A percentile compares a stretch with the other conserved stretches of the same genome.
phyloP scores from a whole-genome alignment of 2,888 invertebrate species.

The Meganola albula region DNA sequence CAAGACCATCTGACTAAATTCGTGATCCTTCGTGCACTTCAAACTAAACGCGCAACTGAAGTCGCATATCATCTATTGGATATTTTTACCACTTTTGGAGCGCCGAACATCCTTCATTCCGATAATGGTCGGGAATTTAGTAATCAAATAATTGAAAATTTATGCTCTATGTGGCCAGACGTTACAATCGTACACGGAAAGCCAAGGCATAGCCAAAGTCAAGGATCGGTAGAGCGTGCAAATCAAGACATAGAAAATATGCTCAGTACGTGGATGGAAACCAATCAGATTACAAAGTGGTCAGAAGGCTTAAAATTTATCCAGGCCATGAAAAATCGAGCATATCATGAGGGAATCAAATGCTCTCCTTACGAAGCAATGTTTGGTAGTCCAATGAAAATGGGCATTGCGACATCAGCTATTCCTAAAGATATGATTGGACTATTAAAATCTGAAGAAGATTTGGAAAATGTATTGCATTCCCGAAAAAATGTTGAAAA shows the following conservation, averaged over 20 bases:
- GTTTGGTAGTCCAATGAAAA: conserved; percentile 24
- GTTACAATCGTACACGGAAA: conserved; percentile 46
- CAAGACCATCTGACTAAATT: conserved; percentile 52
- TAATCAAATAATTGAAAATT: conserved; percentile 19
- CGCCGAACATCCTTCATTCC: conserved; percentile 40
- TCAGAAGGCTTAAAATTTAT: conserved; percentile 44
- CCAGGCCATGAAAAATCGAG: conserved; percentile 50
- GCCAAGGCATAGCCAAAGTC: conserved; percentile 35
- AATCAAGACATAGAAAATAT: conserved; percentile 47
- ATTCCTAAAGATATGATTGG: conserved; percentile 8
- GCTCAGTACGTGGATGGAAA: conserved; percentile 40
- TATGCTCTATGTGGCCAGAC: conserved; percentile 32
- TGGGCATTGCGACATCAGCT: conserved; percentile 11
- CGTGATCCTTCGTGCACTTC: conserved; percentile 37
- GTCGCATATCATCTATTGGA: conserved; percentile 39
- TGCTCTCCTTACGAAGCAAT: conserved; percentile 40
- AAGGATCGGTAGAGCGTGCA: conserved; percentile 39
- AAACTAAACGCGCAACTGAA: conserved; percentile 37
- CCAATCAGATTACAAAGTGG: conserved; percentile 42
- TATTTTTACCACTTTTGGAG: conserved; percentile 45
- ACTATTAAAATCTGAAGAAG: neutral
- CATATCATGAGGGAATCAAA: conserved; percentile 40
- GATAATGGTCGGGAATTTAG: conserved; percentile 40
- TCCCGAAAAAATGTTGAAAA: too few species aligned
- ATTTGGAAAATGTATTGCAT: neutral